phyloP scores from a whole-genome alignment of 2,888 invertebrate genomes.

The Acleris cristana region DNA sequence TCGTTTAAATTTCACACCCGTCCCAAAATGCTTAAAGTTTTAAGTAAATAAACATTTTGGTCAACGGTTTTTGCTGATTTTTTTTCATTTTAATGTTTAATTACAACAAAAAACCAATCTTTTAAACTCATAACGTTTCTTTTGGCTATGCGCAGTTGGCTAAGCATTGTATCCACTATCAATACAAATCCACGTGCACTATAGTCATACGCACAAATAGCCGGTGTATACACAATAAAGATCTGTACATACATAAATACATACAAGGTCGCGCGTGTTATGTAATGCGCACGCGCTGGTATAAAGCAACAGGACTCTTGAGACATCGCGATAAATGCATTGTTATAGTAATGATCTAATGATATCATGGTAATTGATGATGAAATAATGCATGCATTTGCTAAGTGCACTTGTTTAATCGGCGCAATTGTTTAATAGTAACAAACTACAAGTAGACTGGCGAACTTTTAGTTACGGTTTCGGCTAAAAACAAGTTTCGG shows the following conservation, averaged over 20 bases:
- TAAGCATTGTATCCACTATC: not conserved
- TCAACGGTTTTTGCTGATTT: too few species aligned
- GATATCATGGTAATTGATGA: not conserved
- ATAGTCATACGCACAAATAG: not conserved
- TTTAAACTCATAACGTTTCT: too few species aligned
- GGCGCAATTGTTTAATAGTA: too few species aligned
- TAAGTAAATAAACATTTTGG: too few species aligned
- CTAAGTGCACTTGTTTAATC: not conserved
- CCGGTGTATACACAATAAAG: not conserved
- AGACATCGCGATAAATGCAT: constrained; percentile 1
- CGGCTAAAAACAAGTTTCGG: too few species aligned
- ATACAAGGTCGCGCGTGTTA: constrained; percentile 26
- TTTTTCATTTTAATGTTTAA: too few species aligned
- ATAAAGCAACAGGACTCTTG: not conserved
- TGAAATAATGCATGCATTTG: not conserved
- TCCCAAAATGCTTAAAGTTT: too few species aligned
- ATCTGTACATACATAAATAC: not conserved
- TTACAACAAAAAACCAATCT: too few species aligned
- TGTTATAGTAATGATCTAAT: not conserved
- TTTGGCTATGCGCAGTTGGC: too few species aligned
- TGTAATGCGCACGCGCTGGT: constrained; percentile 7
- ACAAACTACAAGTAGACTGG: too few species aligned
- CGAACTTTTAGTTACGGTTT: too few species aligned
- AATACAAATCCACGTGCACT: not conserved
- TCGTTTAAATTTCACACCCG: too few species aligned